Base-by-base conservation (phyloP, 1,140 invertebrate species). In the Heliothis subflexa region DNA sequence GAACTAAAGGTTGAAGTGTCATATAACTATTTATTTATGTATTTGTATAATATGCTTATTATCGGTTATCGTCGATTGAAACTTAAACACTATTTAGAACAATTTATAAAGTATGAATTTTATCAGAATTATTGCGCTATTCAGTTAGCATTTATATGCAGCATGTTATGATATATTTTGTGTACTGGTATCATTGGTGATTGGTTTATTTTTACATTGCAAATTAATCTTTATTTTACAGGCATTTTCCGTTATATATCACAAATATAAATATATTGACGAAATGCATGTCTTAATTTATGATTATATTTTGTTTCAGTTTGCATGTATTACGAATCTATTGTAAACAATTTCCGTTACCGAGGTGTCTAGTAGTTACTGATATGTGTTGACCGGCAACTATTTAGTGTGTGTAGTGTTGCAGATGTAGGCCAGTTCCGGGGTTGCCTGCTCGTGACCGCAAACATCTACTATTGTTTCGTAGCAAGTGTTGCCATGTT, bases 401-500 rank as follows among this genome's bases (percentile, higher is more conserved):
- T 88, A 81, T 86, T 66, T 85, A 87, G 88, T 86, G 90, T 90
- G 86, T 93, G 91, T 93, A 94, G 93, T 94, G 89, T 94, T 94
- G 89, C 93, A 94, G 92, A 94, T 93, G 84, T 89, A 90, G 88
- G 82, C 83, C 85, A 86, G 86, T 83, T 85, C 87, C 82, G 88
- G 85, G 88, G 84, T 81, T 86, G 86, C 86, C 85, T 81, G 87
- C 79, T 84, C 80, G 64, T 81, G 81, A 88, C 81, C 84, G 87
- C 84, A 79, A 85, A 82, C 77, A 77, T 72, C 28, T 72, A 80
- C 74, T 28, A 78, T 77, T 80, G 74, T 85, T 80, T 73, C 77
- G 76, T 83, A 83, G 68, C 66, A 82, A 78, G 83, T 91, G 81
- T 92, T 94, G 91, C 91, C 93, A 94, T 92, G 91, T 93, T 78